phyloP scores from a whole-genome alignment of 2,113 vertebrate species.

The Pogona vitticeps region DNA sequence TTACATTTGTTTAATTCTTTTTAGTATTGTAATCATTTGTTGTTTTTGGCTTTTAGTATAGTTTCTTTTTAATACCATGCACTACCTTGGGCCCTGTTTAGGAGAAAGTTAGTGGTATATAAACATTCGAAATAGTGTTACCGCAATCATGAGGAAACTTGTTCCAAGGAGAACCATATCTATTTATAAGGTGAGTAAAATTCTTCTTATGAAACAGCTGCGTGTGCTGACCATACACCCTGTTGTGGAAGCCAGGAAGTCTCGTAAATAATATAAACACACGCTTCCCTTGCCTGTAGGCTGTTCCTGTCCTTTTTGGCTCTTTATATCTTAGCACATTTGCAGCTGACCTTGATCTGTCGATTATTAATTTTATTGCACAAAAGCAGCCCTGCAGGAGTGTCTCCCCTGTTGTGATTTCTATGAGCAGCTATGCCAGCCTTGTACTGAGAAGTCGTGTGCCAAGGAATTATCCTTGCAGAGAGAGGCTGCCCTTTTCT shows the following conservation, averaged over 20 bases:
- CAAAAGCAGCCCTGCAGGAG: neutral
- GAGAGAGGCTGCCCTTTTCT: neutral
- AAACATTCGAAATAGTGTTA: too few species aligned
- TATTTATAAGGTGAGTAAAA: neutral
- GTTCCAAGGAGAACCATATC: neutral
- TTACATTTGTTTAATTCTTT: too few species aligned
- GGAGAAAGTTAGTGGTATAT: too few species aligned
- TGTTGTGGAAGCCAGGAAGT: neutral
- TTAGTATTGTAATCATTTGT: too few species aligned
- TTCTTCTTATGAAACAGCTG: neutral
- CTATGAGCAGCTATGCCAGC: neutral
- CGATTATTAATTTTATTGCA: conserved; percentile 3
- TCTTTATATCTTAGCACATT: neutral
- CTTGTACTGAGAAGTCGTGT: neutral
- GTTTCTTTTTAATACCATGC: too few species aligned
- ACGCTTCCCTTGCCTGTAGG: neutral
- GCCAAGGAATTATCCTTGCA: neutral
- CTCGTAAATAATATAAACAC: neutral
- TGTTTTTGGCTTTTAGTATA: too few species aligned
- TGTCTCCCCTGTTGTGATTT: neutral
- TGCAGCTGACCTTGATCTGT: neutral
- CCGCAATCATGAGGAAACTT: neutral
- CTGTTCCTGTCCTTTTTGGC: neutral
- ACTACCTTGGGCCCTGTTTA: too few species aligned
- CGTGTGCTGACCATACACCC: neutral